These are phyloP conservation scores for Telmatherina bonti DNA, from an alignment of 2,797 vertebrate species.

Conservation along the genomic window DNA sequence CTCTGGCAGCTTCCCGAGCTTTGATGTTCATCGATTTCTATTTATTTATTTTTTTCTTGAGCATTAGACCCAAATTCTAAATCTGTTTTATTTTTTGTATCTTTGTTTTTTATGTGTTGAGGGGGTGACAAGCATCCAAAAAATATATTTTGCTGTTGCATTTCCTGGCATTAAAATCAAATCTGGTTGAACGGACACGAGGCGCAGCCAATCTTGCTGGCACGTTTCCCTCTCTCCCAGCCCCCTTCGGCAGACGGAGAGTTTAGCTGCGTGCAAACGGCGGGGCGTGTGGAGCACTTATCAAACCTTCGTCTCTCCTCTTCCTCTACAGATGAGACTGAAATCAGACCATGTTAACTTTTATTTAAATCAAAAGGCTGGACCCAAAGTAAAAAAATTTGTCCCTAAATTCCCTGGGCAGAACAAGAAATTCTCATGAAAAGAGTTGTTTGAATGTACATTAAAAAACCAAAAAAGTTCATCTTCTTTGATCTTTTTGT, in stretches of 20 bases:
- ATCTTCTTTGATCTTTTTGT: not conserved
- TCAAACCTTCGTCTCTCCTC: slow-evolving; percentile 16
- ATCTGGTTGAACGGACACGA: slow-evolving; percentile 32
- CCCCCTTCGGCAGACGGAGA: slow-evolving; percentile 37
- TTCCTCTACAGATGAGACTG: not conserved
- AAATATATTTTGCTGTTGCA: slow-evolving; percentile 45
- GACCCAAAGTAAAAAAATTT: not conserved
- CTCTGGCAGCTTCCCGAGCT: slow-evolving; percentile 18
- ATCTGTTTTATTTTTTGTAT: slow-evolving; percentile 19
- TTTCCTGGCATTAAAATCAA: slow-evolving; percentile 46
- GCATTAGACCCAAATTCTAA: slow-evolving; percentile 29
- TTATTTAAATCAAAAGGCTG: slow-evolving; percentile 9
- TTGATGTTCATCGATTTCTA: slow-evolving; percentile 8
- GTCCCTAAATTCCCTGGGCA: not conserved
- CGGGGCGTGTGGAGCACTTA: slow-evolving; percentile 27
- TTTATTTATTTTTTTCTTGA: slow-evolving; percentile 10
- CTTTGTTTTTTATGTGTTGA: not conserved
- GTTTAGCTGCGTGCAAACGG: slow-evolving; percentile 44
- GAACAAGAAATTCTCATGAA: not conserved
- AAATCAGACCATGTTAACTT: slow-evolving; percentile 1
- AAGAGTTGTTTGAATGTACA: slow-evolving; percentile 3
- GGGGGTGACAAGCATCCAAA: slow-evolving; percentile 30
- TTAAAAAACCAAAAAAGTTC: not conserved
- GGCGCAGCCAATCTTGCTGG: slow-evolving; percentile 34
- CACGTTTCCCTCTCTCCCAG: slow-evolving; percentile 18